phyloP scores from a whole-genome alignment of 1,140 invertebrate species.

The Melitaea cinxia region DNA sequence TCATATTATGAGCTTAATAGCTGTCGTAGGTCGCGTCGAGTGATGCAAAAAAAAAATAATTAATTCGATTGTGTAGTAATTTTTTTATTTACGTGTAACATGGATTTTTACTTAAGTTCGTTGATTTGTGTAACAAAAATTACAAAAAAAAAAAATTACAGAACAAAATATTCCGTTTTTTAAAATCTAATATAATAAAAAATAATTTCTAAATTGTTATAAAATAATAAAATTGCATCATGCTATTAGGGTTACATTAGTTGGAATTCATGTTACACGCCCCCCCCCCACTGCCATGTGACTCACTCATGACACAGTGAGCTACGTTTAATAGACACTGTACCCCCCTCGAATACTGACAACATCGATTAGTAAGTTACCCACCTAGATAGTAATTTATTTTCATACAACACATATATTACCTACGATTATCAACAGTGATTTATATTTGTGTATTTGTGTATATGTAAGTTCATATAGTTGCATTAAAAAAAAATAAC shows the following conservation, averaged over 20 bases:
- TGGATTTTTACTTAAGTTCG: no score
- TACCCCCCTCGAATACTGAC: conserved; percentile 43
- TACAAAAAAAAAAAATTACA: no score
- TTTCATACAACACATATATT: conserved; percentile 55
- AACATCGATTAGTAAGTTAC: conserved; percentile 52
- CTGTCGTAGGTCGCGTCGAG: conserved; percentile 43
- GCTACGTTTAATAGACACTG: conserved; percentile 65
- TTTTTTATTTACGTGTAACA: background rate
- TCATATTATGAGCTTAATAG: conserved; percentile 51
- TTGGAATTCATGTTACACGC: conserved; percentile 19
- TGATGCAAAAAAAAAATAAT: conserved; percentile 36
- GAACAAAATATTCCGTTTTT: no score
- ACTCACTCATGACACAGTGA: conserved; percentile 63
- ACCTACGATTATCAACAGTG: conserved; percentile 45
- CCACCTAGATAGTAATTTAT: conserved; percentile 65
- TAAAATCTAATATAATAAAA: no score
- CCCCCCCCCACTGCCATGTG: conserved; percentile 35
- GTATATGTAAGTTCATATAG: conserved; percentile 59
- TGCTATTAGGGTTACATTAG: background rate
- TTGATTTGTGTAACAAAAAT: no score
- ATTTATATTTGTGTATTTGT: conserved; percentile 43
- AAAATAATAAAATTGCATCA: background rate
- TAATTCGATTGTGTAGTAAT: conserved; percentile 46
- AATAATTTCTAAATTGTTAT: background rate
- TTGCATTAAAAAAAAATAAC: conserved; percentile 49